Conservation (phyloP, 1,140 invertebrate species). For the Himalopsyche phryganea region DNA sequence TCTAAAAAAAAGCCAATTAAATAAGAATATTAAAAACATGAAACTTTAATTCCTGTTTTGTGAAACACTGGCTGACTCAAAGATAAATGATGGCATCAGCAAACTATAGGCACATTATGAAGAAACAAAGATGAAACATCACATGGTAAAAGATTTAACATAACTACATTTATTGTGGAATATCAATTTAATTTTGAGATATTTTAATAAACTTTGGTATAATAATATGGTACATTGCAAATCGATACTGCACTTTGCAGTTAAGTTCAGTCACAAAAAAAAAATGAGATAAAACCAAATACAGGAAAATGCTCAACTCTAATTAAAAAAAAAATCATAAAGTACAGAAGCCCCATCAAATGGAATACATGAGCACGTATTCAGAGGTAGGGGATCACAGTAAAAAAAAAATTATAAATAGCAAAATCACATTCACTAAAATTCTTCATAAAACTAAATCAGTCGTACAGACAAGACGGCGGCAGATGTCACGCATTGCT, state of each 20-base stretch:
- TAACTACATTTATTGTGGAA: too few relatives aligned
- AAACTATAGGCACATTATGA: too few relatives aligned
- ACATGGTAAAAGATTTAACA: too few relatives aligned
- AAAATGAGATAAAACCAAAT: background rate
- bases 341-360: background rate
- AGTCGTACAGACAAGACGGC: background rate
- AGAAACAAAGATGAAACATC: too few relatives aligned
- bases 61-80: too few relatives aligned
- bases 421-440: too few relatives aligned
- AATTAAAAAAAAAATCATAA: background rate
- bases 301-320: background rate
- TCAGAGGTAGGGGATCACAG: slow-evolving; percentile 7
- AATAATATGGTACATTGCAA: background rate
- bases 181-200: too few relatives aligned
- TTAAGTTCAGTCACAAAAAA: background rate
- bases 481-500: background rate
- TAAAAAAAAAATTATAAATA: background rate
- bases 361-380: background rate
- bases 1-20: too few relatives aligned
- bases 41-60: too few relatives aligned
- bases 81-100: too few relatives aligned
- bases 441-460: too few relatives aligned
- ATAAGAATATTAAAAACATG: too few relatives aligned
- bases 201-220: background rate
- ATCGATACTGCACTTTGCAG: background rate